Evolutionary conservation across 2,113 vertebrate genomes (phyloP), one percentile per base, ranked within the genome.

Genomic region (Manacus vitellinus): DNA sequence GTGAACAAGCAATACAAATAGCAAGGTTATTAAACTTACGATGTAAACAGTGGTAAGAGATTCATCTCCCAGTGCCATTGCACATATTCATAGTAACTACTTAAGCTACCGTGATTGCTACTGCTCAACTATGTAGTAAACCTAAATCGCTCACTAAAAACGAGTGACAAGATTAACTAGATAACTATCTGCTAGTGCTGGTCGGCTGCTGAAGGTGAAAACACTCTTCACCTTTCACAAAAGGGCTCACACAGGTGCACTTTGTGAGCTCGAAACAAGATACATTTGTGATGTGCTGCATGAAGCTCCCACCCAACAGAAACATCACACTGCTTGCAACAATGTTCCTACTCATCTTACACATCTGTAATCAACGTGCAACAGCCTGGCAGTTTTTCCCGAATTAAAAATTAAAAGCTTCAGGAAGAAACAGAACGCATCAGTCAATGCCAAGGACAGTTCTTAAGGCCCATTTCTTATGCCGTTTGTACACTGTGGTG

Each of bases 381-480:
- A 74, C 22, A 56, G 59, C 22, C 68, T 61, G 17, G 31, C 37
- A 65, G 67, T 52, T 80, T 10, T 66, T 16, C 41, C 17, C 49
- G 17, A 65, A 59, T n/a, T 63, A 73, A 93, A 88, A 84, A 41
- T 27, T 2, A 62, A 74, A 85, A 82, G 30, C 25, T 71, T 59
- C 41, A 65, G 22, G 7, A 41, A 56, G 49, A 84, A 62, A 30
- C 2, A 39, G 44, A 89, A 51, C 19, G 3, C 23, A 8, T 30
- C 9, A 24, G 21, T 6, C 51, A 66, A 8, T 1, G 17, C 21
- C 33, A 62, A 37, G 44, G 24, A 1, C 4, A 6, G 35, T 21
- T 59, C 46, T 10, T 0, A 18, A 0, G 1, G 25, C 28, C 43
- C 0, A 0, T 10, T 74, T 41, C 82, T 74, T 8, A 58, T 0